Base-by-base conservation (phyloP, 2,888 invertebrate species). In the Aspidiotus rigidus region DNA sequence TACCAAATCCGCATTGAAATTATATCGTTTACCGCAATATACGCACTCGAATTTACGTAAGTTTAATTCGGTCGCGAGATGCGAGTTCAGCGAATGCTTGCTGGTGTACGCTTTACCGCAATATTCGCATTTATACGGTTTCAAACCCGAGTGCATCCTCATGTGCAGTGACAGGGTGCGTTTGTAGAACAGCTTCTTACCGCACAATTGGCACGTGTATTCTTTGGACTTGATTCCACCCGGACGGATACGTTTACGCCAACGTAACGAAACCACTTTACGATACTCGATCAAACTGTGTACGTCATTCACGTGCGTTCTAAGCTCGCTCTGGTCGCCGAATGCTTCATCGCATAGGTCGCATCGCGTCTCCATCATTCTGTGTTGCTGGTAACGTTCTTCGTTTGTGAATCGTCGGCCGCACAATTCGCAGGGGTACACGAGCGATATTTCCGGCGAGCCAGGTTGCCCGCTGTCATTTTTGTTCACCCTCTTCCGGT, bases 141-240 rank as follows among this genome's bases (percentile, higher is more conserved):
- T 67, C 53, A 60, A n/a, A 15, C 67, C 67, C 13, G 67, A 59
- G 44, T 67, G 67, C 67, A 67, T 67, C 10, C 67, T 49, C 53
- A 59, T 17, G 40, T 67, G 67, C 2, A 67, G n/a, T 15, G 53
- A 5, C 39, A 67, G 44, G 1, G 67, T 67, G 9, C 67, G 8
- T n/a, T 59, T 49, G 11, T 67, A 60, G 67, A 67, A 67, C 11
- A 67, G 39, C 40, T 67, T 67, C 59, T 67, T 67, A 13, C 60
- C 67, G 49, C 67, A 67, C 3, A 67, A 11, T 28, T 60, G 10
- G 13, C 67, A 67, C 28, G 67, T 42, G 40, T 53, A 67, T 53
- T 67, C 67, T 13, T 15, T 41, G 7, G 59, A 1, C 2, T 64
- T 55, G 10, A 15, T 10, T 7, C 28, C 49, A 6, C 49, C 60